phyloP scores from a whole-genome alignment of 2,113 vertebrate species.

The Gallinago media region DNA sequence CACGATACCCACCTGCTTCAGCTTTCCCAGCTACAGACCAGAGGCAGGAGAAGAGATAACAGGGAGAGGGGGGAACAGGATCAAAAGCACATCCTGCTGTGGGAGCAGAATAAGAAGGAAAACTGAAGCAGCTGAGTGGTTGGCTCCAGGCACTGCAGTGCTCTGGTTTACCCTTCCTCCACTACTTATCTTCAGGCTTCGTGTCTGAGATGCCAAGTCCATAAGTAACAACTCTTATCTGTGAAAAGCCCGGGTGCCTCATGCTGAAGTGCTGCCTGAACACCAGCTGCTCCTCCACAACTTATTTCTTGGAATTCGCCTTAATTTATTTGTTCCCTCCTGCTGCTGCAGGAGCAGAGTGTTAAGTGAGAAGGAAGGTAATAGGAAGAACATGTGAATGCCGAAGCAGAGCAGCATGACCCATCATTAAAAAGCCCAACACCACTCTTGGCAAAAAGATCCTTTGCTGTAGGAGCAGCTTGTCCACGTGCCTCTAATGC shows the following conservation, averaged over 20 bases:
- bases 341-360: not conserved
- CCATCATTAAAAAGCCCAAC: not conserved
- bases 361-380: not conserved
- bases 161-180: not conserved
- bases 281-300: not conserved
- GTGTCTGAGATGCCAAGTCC: not conserved
- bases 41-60: not conserved
- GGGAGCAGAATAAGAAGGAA: not conserved
- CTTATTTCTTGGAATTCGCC: not conserved
- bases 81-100: not conserved
- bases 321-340: not conserved
- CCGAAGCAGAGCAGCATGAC: not conserved
- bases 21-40: not conserved
- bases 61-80: not conserved
- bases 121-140: rapidly evolving
- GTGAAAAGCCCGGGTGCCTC: not conserved
- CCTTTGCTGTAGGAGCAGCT: not conserved
- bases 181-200: not conserved
- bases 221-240: not conserved
- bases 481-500: not conserved
- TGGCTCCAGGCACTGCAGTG: not conserved
- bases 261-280: not conserved
- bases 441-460: not conserved
- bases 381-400: not conserved
- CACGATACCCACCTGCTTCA: not conserved